phyloP scores from a whole-genome alignment of 2,888 invertebrate species.

The Clitarchus hookeri region DNA sequence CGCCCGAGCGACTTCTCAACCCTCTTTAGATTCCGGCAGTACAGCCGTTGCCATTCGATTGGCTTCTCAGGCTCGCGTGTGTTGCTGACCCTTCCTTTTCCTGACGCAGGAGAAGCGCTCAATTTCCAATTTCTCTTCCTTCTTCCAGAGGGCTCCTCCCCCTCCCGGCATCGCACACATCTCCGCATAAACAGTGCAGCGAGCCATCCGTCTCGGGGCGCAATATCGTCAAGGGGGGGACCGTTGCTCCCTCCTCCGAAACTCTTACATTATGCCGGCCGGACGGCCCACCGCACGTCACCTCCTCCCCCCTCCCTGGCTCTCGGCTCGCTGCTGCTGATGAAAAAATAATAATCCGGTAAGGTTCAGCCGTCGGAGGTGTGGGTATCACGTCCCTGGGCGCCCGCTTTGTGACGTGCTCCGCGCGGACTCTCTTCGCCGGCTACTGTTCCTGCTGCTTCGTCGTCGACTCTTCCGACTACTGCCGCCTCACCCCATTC shows the following conservation, averaged over 20 bases:
- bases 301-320: neutral
- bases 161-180: constrained; percentile 29
- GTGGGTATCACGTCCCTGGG: constrained; percentile 11
- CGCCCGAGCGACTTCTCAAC: too few species aligned
- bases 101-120: constrained; percentile 38
- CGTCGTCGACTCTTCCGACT: too few species aligned
- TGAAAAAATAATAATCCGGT: constrained; percentile 55
- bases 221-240: constrained; percentile 34
- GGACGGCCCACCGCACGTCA: neutral
- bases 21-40: neutral
- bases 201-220: constrained; percentile 38
- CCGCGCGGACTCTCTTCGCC: neutral
- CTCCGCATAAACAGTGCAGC: constrained; percentile 38
- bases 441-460: too few species aligned
- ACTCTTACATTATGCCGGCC: neutral
- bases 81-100: constrained; percentile 11
- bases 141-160: constrained; percentile 29
- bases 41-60: neutral
- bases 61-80: neutral
- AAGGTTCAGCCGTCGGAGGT: constrained; percentile 41
- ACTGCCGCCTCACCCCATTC: too few species aligned
- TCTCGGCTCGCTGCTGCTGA: constrained; percentile 45
- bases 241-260: neutral
- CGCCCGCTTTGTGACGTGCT: neutral
- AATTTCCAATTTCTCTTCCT: constrained; percentile 43